Conservation (phyloP, 2,797 vertebrate genomes). For the Chelmon rostratus region DNA sequence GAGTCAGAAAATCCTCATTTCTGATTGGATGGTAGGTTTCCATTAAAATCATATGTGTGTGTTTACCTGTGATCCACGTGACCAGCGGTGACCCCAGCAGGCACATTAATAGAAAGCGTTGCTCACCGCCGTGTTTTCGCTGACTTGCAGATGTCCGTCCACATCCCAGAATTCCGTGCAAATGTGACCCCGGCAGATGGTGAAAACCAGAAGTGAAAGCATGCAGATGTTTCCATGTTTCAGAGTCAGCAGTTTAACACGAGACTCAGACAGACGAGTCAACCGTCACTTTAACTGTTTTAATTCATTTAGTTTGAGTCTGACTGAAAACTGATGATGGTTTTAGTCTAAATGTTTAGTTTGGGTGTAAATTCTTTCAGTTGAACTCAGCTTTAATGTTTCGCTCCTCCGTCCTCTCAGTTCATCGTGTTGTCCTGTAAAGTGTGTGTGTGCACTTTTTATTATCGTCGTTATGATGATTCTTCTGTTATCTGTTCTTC, state of each 20-base stretch:
- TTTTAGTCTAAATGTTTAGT: no score
- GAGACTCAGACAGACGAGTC: neutral
- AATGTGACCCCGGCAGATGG: constrained; percentile 26
- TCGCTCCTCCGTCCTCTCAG: no score
- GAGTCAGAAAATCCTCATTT: neutral
- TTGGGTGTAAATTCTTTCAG: no score
- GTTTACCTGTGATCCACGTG: neutral
- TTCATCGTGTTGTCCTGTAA: no score
- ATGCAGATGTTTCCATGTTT: constrained; percentile 70
- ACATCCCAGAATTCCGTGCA: constrained; percentile 59
- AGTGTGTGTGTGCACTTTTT: no score
- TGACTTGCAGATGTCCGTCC: constrained; percentile 51
- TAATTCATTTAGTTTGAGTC: no score
- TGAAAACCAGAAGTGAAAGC: constrained; percentile 77
- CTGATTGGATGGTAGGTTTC: constrained; percentile 1
- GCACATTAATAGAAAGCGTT: constrained; percentile 55
- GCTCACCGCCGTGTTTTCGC: constrained; percentile 52
- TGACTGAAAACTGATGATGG: no score
- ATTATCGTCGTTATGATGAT: no score
- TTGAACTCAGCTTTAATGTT: no score
- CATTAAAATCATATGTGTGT: neutral
- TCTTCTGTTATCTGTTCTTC: no score
- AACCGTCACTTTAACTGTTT: no score
- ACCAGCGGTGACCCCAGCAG: constrained; percentile 1
- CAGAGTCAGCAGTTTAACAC: constrained; percentile 58